These are phyloP conservation scores for Alviniconcha marisindica DNA, from an alignment of 1,140 invertebrate species.

Conservation along the genomic window DNA sequence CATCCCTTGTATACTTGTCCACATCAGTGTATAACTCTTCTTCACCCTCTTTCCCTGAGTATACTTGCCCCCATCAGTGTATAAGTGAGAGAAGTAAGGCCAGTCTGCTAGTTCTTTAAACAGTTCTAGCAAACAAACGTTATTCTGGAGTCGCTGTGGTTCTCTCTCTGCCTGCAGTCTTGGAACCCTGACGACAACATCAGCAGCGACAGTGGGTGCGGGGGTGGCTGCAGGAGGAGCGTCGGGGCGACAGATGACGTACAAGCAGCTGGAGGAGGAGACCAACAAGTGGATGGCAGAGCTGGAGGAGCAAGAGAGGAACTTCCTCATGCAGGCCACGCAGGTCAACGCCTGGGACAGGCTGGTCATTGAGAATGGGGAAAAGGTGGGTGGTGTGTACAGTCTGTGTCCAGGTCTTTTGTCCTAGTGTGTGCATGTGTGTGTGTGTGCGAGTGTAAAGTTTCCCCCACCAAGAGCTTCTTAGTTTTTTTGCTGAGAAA, in stretches of 20 bases:
- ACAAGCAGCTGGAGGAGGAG: conserved; percentile 92
- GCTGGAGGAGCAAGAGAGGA: conserved; percentile 94
- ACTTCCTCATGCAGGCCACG: conserved; percentile 94
- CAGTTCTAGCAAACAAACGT: background rate
- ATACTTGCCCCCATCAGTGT: background rate
- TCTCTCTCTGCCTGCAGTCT: background rate
- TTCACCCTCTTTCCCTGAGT: background rate
- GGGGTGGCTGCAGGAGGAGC: conserved; percentile 25
- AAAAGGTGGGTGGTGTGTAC: conserved; percentile 82
- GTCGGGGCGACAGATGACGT: conserved; percentile 81
- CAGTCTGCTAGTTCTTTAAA: background rate
- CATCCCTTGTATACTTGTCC: background rate
- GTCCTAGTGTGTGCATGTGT: background rate
- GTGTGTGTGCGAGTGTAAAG: too few species aligned
- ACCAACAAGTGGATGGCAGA: conserved; percentile 98
- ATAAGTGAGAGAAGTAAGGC: background rate
- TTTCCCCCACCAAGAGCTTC: too few species aligned
- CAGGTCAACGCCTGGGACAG: conserved; percentile 97
- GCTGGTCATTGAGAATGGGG: conserved; percentile 91
- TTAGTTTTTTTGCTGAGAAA: too few species aligned
- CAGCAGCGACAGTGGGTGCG: conserved; percentile 6
- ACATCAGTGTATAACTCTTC: background rate
- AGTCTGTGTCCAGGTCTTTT: background rate
- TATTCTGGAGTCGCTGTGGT: background rate
- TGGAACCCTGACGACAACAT: background rate